phyloP scores from a whole-genome alignment of 1,140 invertebrate species.

The Drosophila lacteicornis region DNA sequence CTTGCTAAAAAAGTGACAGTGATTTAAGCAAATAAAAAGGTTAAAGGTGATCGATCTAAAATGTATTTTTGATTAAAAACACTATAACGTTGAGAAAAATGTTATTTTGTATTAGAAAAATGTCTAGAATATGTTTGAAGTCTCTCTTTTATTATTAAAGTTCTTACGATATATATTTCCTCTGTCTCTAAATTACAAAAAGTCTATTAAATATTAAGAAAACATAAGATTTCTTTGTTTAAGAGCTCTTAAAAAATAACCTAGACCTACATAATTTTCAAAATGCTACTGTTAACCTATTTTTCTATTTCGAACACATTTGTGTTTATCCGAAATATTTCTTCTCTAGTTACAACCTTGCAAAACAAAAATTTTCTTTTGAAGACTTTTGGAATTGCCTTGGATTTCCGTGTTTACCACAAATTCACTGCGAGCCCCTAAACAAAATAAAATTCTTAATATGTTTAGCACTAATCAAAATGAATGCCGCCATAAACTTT shows the following conservation, averaged over 20 bases:
- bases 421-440: neutral
- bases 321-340: constrained; percentile 9
- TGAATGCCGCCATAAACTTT: constrained; percentile 13
- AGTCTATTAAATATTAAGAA: no score
- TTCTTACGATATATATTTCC: neutral
- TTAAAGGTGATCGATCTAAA: neutral
- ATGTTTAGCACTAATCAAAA: constrained; percentile 15
- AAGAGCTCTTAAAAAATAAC: neutral
- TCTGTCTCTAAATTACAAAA: no score
- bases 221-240: no score
- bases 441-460: constrained; percentile 9
- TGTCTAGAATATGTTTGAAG: no score
- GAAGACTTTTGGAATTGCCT: neutral
- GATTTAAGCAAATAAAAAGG: neutral
- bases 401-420: constrained; percentile 16
- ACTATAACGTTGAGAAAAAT: neutral
- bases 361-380: constrained; percentile 6
- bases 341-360: constrained; percentile 13
- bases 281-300: neutral
- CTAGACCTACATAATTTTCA: constrained; percentile 1
- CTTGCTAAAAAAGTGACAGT: neutral
- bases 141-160: neutral
- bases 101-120: neutral
- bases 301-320: neutral
- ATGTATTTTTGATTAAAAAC: neutral